phyloP scores from a whole-genome alignment of 2,113 vertebrate genomes.

The Onychostruthus taczanowskii region DNA sequence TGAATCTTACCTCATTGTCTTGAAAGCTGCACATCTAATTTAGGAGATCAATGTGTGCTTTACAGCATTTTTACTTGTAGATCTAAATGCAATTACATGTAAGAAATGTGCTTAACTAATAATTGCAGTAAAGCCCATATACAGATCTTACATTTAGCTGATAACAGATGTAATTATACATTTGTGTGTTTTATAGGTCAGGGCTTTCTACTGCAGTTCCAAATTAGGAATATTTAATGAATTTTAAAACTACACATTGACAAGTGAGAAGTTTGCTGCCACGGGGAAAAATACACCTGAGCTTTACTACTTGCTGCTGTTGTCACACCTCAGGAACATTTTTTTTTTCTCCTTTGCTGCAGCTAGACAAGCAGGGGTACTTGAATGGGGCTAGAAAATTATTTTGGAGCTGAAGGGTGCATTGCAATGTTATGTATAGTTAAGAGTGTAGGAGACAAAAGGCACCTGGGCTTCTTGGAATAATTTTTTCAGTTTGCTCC shows the following conservation, averaged over 20 bases:
- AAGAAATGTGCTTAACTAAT: neutral
- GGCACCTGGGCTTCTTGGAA: neutral
- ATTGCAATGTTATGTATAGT: neutral
- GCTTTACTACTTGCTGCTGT: neutral
- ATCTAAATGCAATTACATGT: neutral
- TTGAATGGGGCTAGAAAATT: neutral
- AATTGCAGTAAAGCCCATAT: neutral
- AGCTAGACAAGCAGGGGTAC: neutral
- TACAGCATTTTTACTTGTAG: neutral
- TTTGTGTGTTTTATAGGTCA: slow-evolving; percentile 28
- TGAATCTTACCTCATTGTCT: neutral
- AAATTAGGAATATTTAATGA: neutral
- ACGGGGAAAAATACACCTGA: neutral
- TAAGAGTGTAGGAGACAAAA: neutral
- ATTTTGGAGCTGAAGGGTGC: neutral
- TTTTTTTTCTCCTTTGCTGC: neutral
- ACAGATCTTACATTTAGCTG: neutral
- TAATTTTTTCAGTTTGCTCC: neutral
- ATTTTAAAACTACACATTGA: neutral
- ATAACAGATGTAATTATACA: neutral
- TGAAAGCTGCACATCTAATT: neutral
- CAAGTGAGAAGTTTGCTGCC: neutral
- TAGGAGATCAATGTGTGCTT: neutral
- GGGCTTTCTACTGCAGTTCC: neutral
- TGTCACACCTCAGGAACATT: neutral